phyloP scores from a whole-genome alignment of 1,140 invertebrate genomes.

The Plodia interpunctella region DNA sequence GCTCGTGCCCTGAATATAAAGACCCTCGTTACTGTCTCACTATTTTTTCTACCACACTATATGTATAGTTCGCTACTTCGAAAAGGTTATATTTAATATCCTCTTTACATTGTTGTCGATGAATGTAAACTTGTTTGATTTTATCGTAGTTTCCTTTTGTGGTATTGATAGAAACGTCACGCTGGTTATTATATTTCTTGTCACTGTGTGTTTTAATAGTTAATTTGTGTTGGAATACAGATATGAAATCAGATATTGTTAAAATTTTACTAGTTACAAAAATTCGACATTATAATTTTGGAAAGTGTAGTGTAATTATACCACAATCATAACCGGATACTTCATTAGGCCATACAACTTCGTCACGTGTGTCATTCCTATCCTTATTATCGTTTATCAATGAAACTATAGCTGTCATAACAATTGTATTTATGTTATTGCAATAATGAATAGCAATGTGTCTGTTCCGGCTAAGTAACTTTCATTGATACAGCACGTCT shows the following conservation, averaged over 20 bases:
- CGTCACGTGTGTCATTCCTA: not conserved
- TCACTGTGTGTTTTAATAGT: too few relatives aligned
- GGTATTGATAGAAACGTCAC: not conserved
- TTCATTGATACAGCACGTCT: slow-evolving; percentile 4
- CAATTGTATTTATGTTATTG: slow-evolving; percentile 1
- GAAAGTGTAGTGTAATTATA: too few relatives aligned
- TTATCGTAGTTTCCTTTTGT: not conserved
- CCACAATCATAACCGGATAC: too few relatives aligned
- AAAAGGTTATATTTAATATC: slow-evolving; percentile 2
- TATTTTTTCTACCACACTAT: slow-evolving; percentile 2
- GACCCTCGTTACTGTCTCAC: slow-evolving; percentile 3
- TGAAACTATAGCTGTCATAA: not conserved
- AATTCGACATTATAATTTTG: too few relatives aligned
- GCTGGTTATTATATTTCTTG: not conserved
- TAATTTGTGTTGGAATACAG: too few relatives aligned
- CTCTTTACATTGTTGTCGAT: not conserved
- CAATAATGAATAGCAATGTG: not conserved
- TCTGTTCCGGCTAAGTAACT: not conserved
- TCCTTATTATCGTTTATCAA: not conserved
- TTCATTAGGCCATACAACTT: not conserved
- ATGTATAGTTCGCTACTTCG: not conserved
- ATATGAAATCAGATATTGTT: too few relatives aligned
- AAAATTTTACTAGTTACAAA: too few relatives aligned
- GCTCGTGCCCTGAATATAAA: slow-evolving; percentile 45
- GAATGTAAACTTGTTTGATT: not conserved